Evolutionary conservation across 2,888 invertebrate species (phyloP), one percentile per base, ranked within the genome.

Genomic region (Acanthococcus lagerstroemiae): DNA sequence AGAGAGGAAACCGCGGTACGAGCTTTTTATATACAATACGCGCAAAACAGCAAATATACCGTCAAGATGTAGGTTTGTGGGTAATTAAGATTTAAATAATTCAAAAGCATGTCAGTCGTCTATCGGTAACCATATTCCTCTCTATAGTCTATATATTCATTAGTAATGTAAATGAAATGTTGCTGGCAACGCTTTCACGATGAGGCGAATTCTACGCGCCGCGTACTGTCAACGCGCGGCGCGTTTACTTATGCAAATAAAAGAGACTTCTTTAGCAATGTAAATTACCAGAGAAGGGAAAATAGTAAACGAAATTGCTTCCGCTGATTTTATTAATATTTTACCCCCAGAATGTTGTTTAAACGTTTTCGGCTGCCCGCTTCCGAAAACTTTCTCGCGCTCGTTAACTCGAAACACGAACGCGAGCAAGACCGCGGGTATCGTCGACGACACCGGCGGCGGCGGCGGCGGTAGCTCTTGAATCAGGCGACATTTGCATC

Each of bases 241-340:
- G 30, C 61, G 61, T 61, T 61, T 61, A 61, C 61, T 61, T 61
- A 61, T 61, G 61, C 61, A 61, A 61, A 61, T 61, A 52, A 46
- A n/a, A n/a, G n/a, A n/a, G 58, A 50, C 50, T 61, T 52, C 61
- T 61, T 61, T 27, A 54, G 44, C 61, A 37, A 61, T 61, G 61
- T 61, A 61, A 61, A 61, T 61, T 61, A 61, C 50, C 17, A 21
- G n/a, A n/a, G 24, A 52, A 27, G 54, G 37, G 54, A 52, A 30
- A 61, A 61, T 50, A 50, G 52, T 52, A 17, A 26, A 52, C 52
- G 44, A 60, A 48, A 60, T 60, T 48, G 60, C 60, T 60, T 50
- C 54, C 54, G 61, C 22, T 61, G 61, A 61, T 61, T 61, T 52
- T 52, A 61, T 61, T 61, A 61, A 52, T 52, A 52, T 22, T 52